Evolutionary conservation across 2,797 vertebrate species (phyloP), one percentile per base, ranked within the genome.

Genomic region (Basileuterus tristriatus): DNA sequence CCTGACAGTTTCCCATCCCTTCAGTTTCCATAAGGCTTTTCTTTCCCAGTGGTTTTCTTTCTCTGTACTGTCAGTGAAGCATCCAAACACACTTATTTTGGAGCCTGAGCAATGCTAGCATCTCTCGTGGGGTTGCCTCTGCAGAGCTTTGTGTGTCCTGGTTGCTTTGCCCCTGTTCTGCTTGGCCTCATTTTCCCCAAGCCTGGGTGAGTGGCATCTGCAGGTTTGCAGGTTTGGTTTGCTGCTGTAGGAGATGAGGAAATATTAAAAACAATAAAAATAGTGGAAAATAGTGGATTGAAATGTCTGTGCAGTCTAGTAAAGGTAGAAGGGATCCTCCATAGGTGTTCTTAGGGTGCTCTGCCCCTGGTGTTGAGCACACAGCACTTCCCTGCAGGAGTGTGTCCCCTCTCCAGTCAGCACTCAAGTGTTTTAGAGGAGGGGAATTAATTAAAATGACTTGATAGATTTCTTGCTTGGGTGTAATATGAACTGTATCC

Each of bases 391-490:
- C 39, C 53, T 0, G 1, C 24, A 60, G 37, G 65, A 82, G 15
- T 2, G 29, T 32, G 15, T 55, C 55, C 90, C 67, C 55, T 69
- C 76, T 72, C 86, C 55, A 59, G 1, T 52, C 32, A 11, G 22
- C 46, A 68, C 37, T 26, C 20, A 12, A 44, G 59, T 4, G 8
- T 67, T 89, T 70, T 83, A 70, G 37, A 87, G 69, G 70, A 86
- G 50, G 52, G 52, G 37, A 83, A 77, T 93, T 93, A 91, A 95
- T 90, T 78, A 43, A 78, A 90, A 71, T 14, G 27, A 46, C 71
- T 90, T 58, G 71, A 80, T 77, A 68, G 86, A 70, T 89, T 89
- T 90, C 81, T 90, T 83, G 60, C 68, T 94, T 64, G 87, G 36
- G 8, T 77, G 78, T 63, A 53, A 65, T 72, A 83, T 72, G 78